Conservation (phyloP, 1,140 invertebrate species). For the Campodea augens region DNA sequence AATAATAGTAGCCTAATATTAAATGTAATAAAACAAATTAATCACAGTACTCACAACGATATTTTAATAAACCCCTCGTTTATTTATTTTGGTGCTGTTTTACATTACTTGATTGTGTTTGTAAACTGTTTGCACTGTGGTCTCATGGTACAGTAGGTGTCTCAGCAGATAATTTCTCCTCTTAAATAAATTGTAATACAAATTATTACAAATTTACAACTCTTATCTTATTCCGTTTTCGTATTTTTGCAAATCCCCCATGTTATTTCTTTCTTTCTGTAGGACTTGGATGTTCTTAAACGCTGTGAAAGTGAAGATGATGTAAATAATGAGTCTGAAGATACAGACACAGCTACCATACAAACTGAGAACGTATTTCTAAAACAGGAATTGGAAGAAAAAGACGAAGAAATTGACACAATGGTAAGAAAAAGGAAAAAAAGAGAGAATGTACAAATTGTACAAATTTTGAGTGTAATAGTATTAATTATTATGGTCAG, state of each 20-base stretch:
- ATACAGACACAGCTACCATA: neutral
- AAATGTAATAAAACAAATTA: too few species aligned
- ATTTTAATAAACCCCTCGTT: too few species aligned
- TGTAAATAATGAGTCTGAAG: neutral
- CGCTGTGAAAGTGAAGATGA: neutral
- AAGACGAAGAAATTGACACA: neutral
- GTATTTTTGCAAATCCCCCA: too few species aligned
- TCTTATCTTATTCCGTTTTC: neutral
- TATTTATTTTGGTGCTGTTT: too few species aligned
- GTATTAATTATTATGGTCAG: too few species aligned
- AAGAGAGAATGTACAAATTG: too few species aligned
- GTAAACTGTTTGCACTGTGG: neutral
- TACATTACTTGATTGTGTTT: neutral
- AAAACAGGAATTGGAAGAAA: neutral
- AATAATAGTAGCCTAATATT: too few species aligned
- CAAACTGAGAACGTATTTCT: neutral
- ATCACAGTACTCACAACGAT: too few species aligned
- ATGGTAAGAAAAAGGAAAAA: too few species aligned
- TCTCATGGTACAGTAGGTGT: neutral
- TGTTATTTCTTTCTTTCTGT: too few species aligned
- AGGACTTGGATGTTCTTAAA: neutral
- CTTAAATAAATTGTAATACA: neutral
- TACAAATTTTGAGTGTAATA: too few species aligned
- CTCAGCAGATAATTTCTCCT: neutral
- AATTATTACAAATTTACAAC: neutral